Evolutionary conservation across 1,140 invertebrate genomes (phyloP).

Genomic region (Drosophila saltans): DNA sequence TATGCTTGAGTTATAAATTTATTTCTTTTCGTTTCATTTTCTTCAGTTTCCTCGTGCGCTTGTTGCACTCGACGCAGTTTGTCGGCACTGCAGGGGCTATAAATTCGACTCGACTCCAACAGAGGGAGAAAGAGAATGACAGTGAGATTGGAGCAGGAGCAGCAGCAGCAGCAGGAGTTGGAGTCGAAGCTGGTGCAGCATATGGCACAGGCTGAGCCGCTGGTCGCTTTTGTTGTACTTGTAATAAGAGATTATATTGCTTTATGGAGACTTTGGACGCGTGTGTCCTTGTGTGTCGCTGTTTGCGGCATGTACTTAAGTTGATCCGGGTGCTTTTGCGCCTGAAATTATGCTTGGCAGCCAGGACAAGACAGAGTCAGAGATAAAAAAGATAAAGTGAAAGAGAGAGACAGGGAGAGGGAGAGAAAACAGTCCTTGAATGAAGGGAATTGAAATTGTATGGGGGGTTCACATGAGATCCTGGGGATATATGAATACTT

Average conservation of each 20-base stretch:
- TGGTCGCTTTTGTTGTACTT: conserved; percentile 71
- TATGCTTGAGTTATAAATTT: conserved; percentile 74
- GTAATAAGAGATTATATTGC: conserved; percentile 81
- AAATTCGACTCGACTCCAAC: conserved; percentile 66
- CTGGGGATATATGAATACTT: conserved; percentile 31
- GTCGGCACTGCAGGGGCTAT: conserved; percentile 72
- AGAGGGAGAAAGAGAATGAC: conserved; percentile 19
- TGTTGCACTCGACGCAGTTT: conserved; percentile 60
- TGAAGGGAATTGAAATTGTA: conserved; percentile 12
- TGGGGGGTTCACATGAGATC: conserved; percentile 9
- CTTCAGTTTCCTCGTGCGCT: conserved; percentile 47
- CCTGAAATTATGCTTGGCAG: conserved; percentile 41
- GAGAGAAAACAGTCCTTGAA: not conserved
- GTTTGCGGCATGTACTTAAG: conserved; percentile 65
- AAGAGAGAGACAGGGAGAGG: conserved; percentile 3
- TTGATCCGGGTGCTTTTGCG: conserved; percentile 64
- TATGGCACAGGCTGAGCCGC: conserved; percentile 51
- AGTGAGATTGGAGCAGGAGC: conserved; percentile 12
- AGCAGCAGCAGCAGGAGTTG: not conserved
- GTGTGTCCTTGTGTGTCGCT: conserved; percentile 38
- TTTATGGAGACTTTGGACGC: conserved; percentile 72
- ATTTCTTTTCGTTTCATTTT: conserved; percentile 7
- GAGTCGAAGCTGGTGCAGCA: conserved; percentile 26
- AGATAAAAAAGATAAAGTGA: conserved; percentile 7
- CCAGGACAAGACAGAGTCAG: conserved; percentile 3